phyloP scores from a whole-genome alignment of 1,140 invertebrate species.

The Pomphorhynchus laevis region DNA sequence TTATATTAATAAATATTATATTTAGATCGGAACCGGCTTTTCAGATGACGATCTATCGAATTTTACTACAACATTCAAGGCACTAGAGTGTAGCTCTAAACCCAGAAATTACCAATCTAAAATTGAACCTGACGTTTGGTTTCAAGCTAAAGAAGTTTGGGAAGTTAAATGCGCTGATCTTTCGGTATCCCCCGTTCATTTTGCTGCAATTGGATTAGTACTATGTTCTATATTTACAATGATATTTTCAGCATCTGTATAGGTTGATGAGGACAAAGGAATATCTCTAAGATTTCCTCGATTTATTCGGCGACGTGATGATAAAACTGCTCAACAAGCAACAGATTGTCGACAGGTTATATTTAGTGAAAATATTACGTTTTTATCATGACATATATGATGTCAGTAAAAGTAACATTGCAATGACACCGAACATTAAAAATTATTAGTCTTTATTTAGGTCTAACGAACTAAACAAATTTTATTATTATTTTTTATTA shows the following conservation, averaged over 20 bases:
- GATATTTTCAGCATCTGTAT: slow-evolving; percentile 6
- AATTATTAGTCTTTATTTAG: too few relatives aligned
- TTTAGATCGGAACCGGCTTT: slow-evolving; percentile 77
- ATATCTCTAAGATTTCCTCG: slow-evolving; percentile 78
- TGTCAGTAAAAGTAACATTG: too few relatives aligned
- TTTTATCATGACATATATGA: too few relatives aligned
- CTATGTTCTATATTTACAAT: neutral
- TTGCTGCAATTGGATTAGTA: slow-evolving; percentile 47
- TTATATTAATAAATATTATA: slow-evolving; percentile 10
- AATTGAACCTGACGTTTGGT: slow-evolving; percentile 64
- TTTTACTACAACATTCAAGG: slow-evolving; percentile 35
- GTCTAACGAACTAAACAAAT: too few relatives aligned
- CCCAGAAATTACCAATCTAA: slow-evolving; percentile 44
- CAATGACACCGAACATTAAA: too few relatives aligned
- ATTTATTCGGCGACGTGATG: slow-evolving; percentile 55
- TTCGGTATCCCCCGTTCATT: slow-evolving; percentile 66
- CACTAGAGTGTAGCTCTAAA: slow-evolving; percentile 14
- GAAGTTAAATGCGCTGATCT: slow-evolving; percentile 94
- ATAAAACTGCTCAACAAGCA: slow-evolving; percentile 62
- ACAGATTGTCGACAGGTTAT: slow-evolving; percentile 55
- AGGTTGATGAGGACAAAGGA: slow-evolving; percentile 55
- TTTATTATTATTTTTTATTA: too few relatives aligned
- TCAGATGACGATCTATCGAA: slow-evolving; percentile 47
- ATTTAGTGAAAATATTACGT: too few relatives aligned
- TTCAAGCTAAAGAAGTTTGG: slow-evolving; percentile 62